Evolutionary conservation across 2,888 invertebrate species (phyloP).

Genomic region (Crioceris asparagi): DNA sequence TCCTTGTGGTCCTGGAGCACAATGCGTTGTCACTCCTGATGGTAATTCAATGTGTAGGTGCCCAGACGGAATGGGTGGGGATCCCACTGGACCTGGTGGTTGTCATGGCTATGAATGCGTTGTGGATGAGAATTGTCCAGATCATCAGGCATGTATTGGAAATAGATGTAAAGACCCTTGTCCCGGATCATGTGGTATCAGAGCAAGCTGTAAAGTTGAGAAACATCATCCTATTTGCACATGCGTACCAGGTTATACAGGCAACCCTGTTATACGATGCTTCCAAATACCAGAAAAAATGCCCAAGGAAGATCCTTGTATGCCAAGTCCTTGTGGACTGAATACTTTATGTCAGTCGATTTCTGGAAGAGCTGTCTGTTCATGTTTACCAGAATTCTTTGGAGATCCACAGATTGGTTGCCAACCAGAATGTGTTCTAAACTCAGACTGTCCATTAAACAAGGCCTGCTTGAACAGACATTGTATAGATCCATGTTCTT

Average conservation of each 20-base stretch:
- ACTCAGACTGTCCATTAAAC: conserved; percentile 66
- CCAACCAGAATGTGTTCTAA: conserved; percentile 69
- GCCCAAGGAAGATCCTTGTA: conserved; percentile 55
- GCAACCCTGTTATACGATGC: conserved; percentile 70
- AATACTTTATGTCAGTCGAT: conserved; percentile 69
- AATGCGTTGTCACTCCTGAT: conserved; percentile 56
- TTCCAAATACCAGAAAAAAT: conserved; percentile 44
- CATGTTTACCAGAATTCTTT: conserved; percentile 61
- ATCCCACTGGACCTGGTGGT: conserved; percentile 60
- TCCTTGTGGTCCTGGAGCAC: conserved; percentile 70
- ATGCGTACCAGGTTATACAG: conserved; percentile 59
- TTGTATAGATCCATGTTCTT: conserved; percentile 61
- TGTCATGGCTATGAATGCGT: conserved; percentile 74
- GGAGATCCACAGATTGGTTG: conserved; percentile 73
- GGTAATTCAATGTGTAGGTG: conserved; percentile 65
- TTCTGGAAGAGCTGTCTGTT: conserved; percentile 61
- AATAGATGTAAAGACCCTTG: conserved; percentile 74
- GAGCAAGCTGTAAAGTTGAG: conserved; percentile 63
- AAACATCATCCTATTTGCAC: conserved; percentile 71
- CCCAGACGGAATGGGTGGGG: conserved; percentile 63
- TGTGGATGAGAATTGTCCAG: conserved; percentile 65
- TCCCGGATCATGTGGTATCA: conserved; percentile 67
- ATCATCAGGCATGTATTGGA: conserved; percentile 65
- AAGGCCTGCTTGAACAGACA: conserved; percentile 66
- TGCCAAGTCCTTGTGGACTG: conserved; percentile 63